Evolutionary conservation across 2,797 vertebrate species (phyloP).

Genomic region (Lepus townsendii): DNA sequence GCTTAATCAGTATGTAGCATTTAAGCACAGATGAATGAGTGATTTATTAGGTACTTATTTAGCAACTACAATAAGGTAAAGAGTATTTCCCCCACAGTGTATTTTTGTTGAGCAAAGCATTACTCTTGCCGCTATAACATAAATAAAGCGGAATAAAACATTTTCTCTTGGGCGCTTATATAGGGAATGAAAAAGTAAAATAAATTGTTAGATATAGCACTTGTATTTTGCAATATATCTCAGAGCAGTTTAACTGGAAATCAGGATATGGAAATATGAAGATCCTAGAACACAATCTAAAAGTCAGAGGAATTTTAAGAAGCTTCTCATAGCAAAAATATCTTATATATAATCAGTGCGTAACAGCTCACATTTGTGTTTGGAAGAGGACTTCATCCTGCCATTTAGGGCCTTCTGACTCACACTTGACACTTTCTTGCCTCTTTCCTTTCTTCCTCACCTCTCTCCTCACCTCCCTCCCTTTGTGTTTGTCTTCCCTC

Average conservation of each 20-base stretch:
- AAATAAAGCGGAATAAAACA: constrained; percentile 16
- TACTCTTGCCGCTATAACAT: not conserved
- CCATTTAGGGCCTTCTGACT: not conserved
- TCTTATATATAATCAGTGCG: not conserved
- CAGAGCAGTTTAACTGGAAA: constrained; percentile 27
- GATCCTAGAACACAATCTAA: not conserved
- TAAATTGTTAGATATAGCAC: not conserved
- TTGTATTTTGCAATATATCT: not conserved
- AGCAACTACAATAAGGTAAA: not conserved
- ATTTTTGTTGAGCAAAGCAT: not conserved
- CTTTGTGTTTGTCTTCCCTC: not conserved
- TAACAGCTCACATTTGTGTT: not conserved
- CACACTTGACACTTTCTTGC: rapidly evolving
- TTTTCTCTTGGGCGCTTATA: not conserved
- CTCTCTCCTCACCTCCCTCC: not conserved
- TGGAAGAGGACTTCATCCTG: not conserved
- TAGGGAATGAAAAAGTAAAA: constrained; percentile 2
- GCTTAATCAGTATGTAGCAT: not conserved
- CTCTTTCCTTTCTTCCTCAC: too few species aligned
- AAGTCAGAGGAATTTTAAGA: not conserved
- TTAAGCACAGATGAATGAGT: not conserved
- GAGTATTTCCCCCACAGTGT: not conserved
- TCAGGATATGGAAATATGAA: not conserved
- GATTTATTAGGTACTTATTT: not conserved
- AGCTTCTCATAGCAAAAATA: constrained; percentile 17